A percentile compares a stretch with the other conserved stretches of the same genome.
Evolutionary conservation across 2,888 invertebrate species (phyloP).

Genomic region (Caenorhabditis doughertyi): DNA sequence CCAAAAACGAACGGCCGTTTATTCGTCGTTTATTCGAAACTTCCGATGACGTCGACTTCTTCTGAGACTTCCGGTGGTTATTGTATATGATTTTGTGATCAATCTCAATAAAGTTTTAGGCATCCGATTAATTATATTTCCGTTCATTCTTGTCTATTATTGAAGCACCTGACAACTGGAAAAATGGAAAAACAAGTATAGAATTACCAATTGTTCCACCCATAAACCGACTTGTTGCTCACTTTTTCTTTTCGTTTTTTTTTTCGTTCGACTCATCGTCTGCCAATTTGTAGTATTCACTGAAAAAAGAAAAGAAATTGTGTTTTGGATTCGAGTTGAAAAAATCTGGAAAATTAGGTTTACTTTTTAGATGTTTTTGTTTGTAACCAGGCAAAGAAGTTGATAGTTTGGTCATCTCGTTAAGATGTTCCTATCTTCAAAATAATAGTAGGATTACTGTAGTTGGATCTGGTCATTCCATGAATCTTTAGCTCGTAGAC

Average conservation of each 20-base stretch:
- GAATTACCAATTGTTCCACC: conserved; percentile 13
- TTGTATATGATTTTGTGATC: not conserved
- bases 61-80: not conserved
- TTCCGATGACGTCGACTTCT: not conserved
- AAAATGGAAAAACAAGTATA: conserved; percentile 14
- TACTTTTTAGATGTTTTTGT: not conserved
- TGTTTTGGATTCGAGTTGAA: not conserved
- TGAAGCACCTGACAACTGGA: conserved; percentile 1
- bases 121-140: not conserved
- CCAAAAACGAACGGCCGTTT: not conserved
- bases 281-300: conserved; percentile 8
- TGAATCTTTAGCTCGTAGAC: too few species aligned
- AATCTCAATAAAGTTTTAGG: too few species aligned
- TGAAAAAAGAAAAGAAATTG: conserved; percentile 2
- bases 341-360: not conserved
- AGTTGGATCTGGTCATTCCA: too few species aligned
- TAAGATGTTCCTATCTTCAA: too few species aligned
- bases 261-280: not conserved
- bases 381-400: not conserved
- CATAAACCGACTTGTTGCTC: conserved; percentile 6
- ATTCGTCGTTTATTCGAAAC: not conserved
- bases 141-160: not conserved
- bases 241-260: not conserved
- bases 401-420: too few species aligned
- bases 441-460: too few species aligned